Evolutionary conservation across 2,888 invertebrate genomes (phyloP), one percentile per base, ranked within the genome.

Genomic region (Amphipyra tragopoginis): DNA sequence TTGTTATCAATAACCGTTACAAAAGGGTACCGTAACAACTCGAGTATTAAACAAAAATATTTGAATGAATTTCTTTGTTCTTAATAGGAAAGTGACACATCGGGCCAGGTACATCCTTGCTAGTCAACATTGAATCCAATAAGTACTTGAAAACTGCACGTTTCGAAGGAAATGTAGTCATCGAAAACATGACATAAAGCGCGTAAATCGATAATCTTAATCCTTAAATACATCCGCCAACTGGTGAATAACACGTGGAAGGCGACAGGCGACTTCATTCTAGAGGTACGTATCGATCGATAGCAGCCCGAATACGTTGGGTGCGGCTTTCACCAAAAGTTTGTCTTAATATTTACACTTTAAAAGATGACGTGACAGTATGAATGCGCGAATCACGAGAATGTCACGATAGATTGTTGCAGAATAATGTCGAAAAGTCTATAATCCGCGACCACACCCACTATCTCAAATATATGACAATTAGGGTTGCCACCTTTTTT

Each of bases 231-330:
- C 51, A 52, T 65, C 48, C 63, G 64, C 75, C 79, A 82, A 87
- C 83, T 80, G 78, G 80, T 79, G 78, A 78, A 58, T 73, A 76
- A 84, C 85, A 88, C 86, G 87, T 84, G 84, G 81, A 84, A 44
- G 44, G 42, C 52, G 64, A 58, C 50, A 33, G 29, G 39, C 9
- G 51, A 59, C 71, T 74, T 53, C 58, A n/a, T n/a, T n/a, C n/a
- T n/a, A 8, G 50, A 59, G 15, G 59, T 47, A 63, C 56, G 60
- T 67, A 78, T 66, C 75, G 80, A 85, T 84, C 86, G 72, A 82
- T 82, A 80, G 44, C 49, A 34, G 15, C 7, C 43, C 42, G 42
- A 38, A 38, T 43, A 52, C 26, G n/a, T 42, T 56, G 80, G 79
- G 81, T 69, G 81, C 76, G 77, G 75, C 69, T 44, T 58, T 50